These are phyloP conservation scores for Propithecus coquereli DNA, from an alignment of 2,113 vertebrate genomes.

Conservation along the genomic window DNA sequence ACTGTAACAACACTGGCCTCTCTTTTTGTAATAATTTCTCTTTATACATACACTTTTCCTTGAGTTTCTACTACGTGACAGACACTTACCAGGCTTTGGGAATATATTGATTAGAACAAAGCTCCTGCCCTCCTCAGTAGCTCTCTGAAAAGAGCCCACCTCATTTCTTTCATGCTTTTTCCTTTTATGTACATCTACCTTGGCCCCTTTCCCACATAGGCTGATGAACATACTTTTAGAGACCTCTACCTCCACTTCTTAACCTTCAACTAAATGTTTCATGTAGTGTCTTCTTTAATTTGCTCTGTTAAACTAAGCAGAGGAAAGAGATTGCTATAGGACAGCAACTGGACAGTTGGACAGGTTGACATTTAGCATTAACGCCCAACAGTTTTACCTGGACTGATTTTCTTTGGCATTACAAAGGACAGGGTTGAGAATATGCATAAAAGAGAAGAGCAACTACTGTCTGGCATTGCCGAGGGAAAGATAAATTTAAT, in stretches of 20 bases:
- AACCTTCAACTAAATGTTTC: neutral
- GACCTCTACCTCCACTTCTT: neutral
- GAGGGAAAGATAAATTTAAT: neutral
- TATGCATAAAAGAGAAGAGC: neutral
- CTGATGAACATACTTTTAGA: neutral
- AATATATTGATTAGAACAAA: neutral
- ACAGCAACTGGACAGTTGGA: neutral
- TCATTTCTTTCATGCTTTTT: neutral
- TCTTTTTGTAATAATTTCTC: neutral
- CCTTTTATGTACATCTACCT: neutral
- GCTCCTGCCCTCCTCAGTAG: neutral
- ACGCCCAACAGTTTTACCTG: neutral
- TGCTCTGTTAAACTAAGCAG: neutral
- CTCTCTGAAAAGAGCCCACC: neutral
- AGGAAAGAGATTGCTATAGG: neutral
- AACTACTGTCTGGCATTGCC: neutral
- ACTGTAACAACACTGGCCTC: neutral
- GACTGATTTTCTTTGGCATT: neutral
- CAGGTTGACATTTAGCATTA: neutral
- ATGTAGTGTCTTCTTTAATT: neutral
- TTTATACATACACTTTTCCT: neutral
- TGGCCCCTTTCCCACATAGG: neutral
- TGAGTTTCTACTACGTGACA: neutral
- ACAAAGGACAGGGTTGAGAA: neutral
- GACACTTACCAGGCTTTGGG: neutral